A percentile compares a stretch with the other conserved stretches of the same genome.
Evolutionary conservation across 2,888 invertebrate genomes (phyloP).

Genomic region (Agonopterix arenella): DNA sequence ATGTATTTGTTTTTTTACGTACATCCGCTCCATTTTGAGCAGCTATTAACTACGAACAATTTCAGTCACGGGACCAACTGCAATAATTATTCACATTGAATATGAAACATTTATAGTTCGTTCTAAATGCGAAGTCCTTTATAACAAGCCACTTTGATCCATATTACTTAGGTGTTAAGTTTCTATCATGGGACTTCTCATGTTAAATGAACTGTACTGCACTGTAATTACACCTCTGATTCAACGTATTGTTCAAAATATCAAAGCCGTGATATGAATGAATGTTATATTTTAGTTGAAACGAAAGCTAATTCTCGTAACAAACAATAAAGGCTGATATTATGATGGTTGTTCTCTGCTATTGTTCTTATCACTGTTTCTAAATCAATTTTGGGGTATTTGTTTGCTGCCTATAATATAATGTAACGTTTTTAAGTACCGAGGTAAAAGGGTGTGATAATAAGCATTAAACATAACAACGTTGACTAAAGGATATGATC

Average conservation of each 20-base stretch:
- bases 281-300: conserved; percentile 2
- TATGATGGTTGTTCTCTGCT: too few species aligned
- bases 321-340: not conserved
- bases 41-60: conserved; percentile 55
- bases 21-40: conserved; percentile 35
- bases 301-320: not conserved
- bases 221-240: conserved; percentile 62
- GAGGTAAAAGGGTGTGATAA: too few species aligned
- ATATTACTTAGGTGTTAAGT: too few species aligned
- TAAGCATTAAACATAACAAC: too few species aligned
- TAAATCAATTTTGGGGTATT: too few species aligned
- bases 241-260: conserved; percentile 67
- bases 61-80: conserved; percentile 56
- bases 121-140: too few species aligned
- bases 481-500: too few species aligned
- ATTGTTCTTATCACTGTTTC: too few species aligned
- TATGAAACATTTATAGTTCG: conserved; percentile 48
- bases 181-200: too few species aligned
- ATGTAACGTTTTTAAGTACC: too few species aligned
- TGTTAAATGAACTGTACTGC: conserved; percentile 21
- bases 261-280: conserved; percentile 27
- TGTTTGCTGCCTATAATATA: too few species aligned
- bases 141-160: too few species aligned
- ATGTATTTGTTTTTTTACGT: conserved; percentile 1
- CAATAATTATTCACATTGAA: conserved; percentile 69